Base-by-base conservation (phyloP, 2,797 vertebrate genomes). In the Gastrophryne carolinensis region DNA sequence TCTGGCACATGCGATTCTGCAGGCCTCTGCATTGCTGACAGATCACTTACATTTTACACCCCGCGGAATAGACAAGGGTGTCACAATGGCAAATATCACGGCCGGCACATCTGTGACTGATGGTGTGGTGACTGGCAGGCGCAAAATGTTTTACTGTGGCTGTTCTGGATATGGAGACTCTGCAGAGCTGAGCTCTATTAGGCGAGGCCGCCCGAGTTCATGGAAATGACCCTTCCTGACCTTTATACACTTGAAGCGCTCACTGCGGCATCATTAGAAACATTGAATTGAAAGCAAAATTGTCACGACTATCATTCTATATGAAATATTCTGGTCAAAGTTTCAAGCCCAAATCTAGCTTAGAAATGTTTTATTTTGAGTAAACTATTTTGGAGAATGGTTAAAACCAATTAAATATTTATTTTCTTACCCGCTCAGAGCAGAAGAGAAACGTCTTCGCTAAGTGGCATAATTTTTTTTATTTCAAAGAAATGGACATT, bases 21-120 rank as follows among this genome's bases (percentile, higher is more conserved):
- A 47, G 17, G 10, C 24, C 30, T 49, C 53, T 37, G 12, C 35
- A 52, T 21, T 24, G 30, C 52, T 61, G 23, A 75, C 64, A 75
- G 53, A 52, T 75, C 73, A 68, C 62, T 75, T 75, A 61, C 54
- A 68, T 75, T 68, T 68, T 23, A 39, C 37, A 41, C 23, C 30
- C 61, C 27, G 73, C 44, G 44, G 50, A 60, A 39, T 37, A 44
- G 61, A 56, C 68, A 26, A 29, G 44, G 32, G 44, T 61, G 54
- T 60, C 63, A 60, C 15, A 17, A 12, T 27, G 23, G 21, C 34
- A 68, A 53, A 68, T 68, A 56, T 75, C 73, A 75, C 23, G 12
- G 12, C 73, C 30, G 73, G 44, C 73, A 75, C 24, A 29, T 52
- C 64, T 68, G 64, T 41, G 54, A 75, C 47, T 75, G 64, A 75